Evolutionary conservation across 2,797 vertebrate species (phyloP), one percentile per base, ranked within the genome.

Genomic region (Pipistrellus pygmaeus): DNA sequence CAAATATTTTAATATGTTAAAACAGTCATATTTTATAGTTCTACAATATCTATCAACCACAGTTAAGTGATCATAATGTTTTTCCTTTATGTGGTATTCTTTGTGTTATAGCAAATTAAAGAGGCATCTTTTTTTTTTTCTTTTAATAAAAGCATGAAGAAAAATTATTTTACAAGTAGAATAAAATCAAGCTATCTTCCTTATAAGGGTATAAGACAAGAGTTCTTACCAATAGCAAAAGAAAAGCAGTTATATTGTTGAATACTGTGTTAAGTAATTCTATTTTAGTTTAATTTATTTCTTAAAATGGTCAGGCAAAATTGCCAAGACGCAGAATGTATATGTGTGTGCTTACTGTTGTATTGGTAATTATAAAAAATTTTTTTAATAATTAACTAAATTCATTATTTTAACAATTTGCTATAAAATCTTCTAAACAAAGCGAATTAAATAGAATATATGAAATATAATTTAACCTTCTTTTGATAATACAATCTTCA

Each of bases 391-490:
- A 91, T 84, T 84, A 1, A 20, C 25, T 86, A 89, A 89, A 89
- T 86, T 72, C 25, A 94, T 85, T 81, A 90, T 73, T 92, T 48
- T 76, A 93, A n/a, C 35, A 84, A 80, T 10, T 85, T 85, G 68
- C 21, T 86, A 71, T n/a, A 93, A 91, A 89, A 78, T 38, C 44
- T 85, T 72, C 5, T 72, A 95, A 91, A 85, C 32, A 90, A 88
- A 94, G 32, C 0, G 23, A 75, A 90, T 69, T 69, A 72, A 80
- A 32, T 20, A 93, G 10, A 94, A 53, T 93, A 81, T 82, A 41
- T 10, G 46, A 88, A 68, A 53, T 25, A 57, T 20, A 84, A 85
- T 15, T 81, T 80, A 87, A 81, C 8, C 12, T 64, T 94, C 23
- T 69, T 94, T 84, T 25, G 20, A 25, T 64, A 93, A 83, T 8